Evolutionary conservation across 2,797 vertebrate species (phyloP).

Genomic region (Tokudaia tokunoshimensis): DNA sequence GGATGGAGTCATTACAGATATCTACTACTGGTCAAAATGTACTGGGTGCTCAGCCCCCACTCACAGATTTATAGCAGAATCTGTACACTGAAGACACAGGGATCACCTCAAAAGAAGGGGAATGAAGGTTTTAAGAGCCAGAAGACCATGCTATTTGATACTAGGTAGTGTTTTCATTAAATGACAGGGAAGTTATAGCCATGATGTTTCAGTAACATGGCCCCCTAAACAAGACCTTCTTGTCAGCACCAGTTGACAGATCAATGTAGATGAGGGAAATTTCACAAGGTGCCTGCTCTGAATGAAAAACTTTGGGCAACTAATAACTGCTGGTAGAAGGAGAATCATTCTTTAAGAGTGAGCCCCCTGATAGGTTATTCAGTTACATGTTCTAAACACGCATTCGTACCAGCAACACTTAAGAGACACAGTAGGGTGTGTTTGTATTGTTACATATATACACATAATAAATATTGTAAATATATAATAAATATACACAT

Average conservation of each 20-base stretch:
- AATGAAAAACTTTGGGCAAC: background rate
- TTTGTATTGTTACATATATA: background rate
- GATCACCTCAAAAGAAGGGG: background rate
- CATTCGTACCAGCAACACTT: background rate
- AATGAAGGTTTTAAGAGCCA: background rate
- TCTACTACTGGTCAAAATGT: background rate
- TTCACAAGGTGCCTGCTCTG: background rate
- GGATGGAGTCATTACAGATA: background rate
- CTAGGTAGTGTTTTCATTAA: background rate
- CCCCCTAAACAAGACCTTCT: background rate
- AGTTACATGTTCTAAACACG: background rate
- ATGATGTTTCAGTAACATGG: background rate
- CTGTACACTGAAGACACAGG: background rate
- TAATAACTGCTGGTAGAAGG: background rate
- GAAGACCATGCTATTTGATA: background rate
- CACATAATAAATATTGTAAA: too few relatives aligned
- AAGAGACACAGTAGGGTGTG: background rate
- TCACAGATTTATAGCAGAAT: background rate
- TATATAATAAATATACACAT: too few relatives aligned
- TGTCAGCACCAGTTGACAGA: background rate
- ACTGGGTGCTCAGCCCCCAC: background rate
- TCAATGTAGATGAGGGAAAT: background rate
- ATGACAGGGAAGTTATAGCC: background rate
- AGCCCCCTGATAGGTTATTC: background rate
- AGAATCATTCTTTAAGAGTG: background rate